Evolutionary conservation across 2,797 vertebrate genomes (phyloP).

Genomic region (Lithobates sylvaticus): DNA sequence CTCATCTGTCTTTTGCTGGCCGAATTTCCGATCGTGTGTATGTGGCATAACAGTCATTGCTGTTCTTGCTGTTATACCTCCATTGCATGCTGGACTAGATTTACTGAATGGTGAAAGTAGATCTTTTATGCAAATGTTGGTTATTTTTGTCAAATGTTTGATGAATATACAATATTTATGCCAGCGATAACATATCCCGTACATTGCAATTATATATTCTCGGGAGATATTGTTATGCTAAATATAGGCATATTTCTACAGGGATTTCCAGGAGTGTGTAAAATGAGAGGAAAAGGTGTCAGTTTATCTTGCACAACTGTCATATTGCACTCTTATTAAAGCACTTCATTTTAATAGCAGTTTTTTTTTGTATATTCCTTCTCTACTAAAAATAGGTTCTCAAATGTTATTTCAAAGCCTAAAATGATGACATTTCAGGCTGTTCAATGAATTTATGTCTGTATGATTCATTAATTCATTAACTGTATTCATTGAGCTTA

Average conservation of each 20-base stretch:
- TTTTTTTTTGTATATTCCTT: background rate
- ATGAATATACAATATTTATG: slow-evolving; percentile 27
- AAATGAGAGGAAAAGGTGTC: slow-evolving; percentile 3
- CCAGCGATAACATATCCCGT: background rate
- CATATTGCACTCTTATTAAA: background rate
- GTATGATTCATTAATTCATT: background rate
- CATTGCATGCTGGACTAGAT: background rate
- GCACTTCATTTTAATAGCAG: background rate
- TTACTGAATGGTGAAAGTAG: background rate
- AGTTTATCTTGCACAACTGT: slow-evolving; percentile 23
- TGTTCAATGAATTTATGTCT: background rate
- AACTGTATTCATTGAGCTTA: background rate
- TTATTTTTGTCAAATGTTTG: slow-evolving; percentile 22
- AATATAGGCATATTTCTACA: background rate
- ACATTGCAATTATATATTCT: slow-evolving; percentile 24
- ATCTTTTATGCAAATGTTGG: slow-evolving; percentile 1
- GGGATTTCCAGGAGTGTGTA: background rate
- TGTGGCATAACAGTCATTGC: too few species aligned
- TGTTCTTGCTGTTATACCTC: background rate
- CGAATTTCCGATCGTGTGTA: too few species aligned
- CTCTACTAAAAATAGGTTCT: background rate
- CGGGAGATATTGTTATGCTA: background rate
- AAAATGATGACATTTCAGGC: background rate
- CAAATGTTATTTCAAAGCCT: slow-evolving; percentile 11
- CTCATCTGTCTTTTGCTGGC: too few species aligned